Conservation (phyloP, 2,113 vertebrate genomes). For the Struthidea cinerea region DNA sequence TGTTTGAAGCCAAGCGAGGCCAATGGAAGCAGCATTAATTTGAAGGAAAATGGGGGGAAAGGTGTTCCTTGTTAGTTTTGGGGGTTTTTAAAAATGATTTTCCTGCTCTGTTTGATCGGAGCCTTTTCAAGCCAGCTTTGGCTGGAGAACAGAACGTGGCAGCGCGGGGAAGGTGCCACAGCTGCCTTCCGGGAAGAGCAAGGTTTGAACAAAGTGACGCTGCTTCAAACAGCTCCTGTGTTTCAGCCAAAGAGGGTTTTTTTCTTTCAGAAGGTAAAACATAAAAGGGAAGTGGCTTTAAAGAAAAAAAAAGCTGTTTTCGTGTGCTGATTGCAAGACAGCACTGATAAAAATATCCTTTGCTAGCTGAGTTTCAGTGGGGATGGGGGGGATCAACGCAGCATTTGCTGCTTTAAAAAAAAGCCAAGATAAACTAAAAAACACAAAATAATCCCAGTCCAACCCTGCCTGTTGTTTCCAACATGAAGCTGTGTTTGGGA, state of each 20-base stretch:
- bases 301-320: neutral
- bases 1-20: neutral
- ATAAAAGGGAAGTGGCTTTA: constrained; percentile 5
- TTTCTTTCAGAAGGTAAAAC: neutral
- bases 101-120: neutral
- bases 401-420: neutral
- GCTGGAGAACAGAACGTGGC: neutral
- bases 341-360: neutral
- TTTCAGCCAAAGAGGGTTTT: neutral
- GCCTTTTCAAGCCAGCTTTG: neutral
- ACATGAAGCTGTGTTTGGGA: fast-evolving
- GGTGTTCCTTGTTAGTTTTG: neutral
- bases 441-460: neutral
- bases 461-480: neutral
- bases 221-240: constrained; percentile 21
- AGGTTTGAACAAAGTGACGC: neutral
- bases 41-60: neutral
- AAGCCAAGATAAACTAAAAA: neutral
- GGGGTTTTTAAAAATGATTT: neutral
- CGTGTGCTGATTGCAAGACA: neutral
- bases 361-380: neutral
- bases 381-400: neutral
- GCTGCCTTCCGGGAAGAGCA: neutral
- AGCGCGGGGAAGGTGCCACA: neutral
- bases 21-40: fast-evolving